A percentile compares a stretch with the other conserved stretches of the same genome.
phyloP scores from a whole-genome alignment of 2,113 vertebrate genomes.

The Etheostoma spectabile region DNA sequence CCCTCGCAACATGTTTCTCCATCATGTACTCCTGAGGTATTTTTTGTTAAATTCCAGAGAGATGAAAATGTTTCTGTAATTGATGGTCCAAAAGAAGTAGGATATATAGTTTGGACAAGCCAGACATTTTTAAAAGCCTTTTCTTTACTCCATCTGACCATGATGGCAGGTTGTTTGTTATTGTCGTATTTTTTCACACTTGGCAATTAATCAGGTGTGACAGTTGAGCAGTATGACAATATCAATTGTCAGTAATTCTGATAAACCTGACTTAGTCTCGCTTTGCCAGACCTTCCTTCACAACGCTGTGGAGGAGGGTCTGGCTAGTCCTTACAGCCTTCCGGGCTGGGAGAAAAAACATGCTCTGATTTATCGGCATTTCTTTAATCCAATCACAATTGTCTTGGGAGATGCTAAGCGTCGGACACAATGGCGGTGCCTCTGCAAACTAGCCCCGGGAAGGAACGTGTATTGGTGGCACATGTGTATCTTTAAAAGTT shows the following conservation, averaged over 20 bases:
- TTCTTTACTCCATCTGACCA: conserved; percentile 20
- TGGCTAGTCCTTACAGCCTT: too few relatives aligned
- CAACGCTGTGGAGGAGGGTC: too few relatives aligned
- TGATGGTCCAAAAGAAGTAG: conserved; percentile 61
- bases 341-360: too few relatives aligned
- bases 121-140: conserved; percentile 54
- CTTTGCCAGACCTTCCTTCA: too few relatives aligned
- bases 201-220: conserved; percentile 59
- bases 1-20: neutral
- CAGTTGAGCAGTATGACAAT: conserved; percentile 1
- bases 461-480: too few relatives aligned
- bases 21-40: neutral
- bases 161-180: conserved; percentile 40
- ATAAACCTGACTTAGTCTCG: neutral
- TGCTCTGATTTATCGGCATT: too few relatives aligned
- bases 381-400: too few relatives aligned
- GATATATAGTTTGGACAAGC: conserved; percentile 69
- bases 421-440: too few relatives aligned
- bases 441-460: too few relatives aligned
- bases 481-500: too few relatives aligned
- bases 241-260: conserved; percentile 2
- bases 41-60: conserved; percentile 58
- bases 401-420: too few relatives aligned
- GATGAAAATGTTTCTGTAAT: conserved; percentile 78
- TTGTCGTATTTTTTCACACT: conserved; percentile 36